phyloP scores from a whole-genome alignment of 2,888 invertebrate species.

The Dynastes hyllus region DNA sequence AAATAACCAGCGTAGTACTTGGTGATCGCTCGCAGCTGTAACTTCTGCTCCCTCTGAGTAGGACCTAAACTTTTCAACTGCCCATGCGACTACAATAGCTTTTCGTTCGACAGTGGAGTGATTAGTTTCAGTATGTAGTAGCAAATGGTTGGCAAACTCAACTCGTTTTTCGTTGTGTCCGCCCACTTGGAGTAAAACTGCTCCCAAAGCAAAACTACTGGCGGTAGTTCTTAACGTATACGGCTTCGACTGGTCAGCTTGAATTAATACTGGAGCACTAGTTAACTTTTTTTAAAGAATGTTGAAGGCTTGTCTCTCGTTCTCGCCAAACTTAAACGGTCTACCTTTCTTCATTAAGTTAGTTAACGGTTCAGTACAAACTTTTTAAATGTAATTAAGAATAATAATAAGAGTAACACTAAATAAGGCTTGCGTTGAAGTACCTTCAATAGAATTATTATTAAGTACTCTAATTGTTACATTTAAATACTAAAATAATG shows the following conservation, averaged over 20 bases:
- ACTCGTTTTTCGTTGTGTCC: background rate
- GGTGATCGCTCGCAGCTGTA: too few species aligned
- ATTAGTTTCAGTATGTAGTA: background rate
- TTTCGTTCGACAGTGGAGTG: background rate
- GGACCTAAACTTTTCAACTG: background rate
- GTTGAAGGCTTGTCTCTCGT: background rate
- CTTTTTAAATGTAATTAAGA: too few species aligned
- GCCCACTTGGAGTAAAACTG: background rate
- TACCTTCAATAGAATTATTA: too few species aligned
- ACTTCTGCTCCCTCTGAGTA: background rate
- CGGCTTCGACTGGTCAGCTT: slow-evolving; percentile 50
- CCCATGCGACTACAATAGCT: background rate
- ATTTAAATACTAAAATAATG: too few species aligned
- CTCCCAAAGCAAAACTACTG: background rate
- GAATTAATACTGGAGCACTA: slow-evolving; percentile 48
- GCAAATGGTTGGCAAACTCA: background rate
- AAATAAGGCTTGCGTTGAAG: too few species aligned
- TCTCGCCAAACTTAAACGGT: background rate
- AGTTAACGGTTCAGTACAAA: background rate
- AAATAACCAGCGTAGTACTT: background rate
- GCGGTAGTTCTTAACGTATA: background rate
- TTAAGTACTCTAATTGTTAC: too few species aligned
- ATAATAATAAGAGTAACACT: too few species aligned
- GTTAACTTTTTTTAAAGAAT: background rate
- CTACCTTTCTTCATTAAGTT: background rate